phyloP scores from a whole-genome alignment of 1,140 invertebrate species.

The Pygmarrhopalites habei region DNA sequence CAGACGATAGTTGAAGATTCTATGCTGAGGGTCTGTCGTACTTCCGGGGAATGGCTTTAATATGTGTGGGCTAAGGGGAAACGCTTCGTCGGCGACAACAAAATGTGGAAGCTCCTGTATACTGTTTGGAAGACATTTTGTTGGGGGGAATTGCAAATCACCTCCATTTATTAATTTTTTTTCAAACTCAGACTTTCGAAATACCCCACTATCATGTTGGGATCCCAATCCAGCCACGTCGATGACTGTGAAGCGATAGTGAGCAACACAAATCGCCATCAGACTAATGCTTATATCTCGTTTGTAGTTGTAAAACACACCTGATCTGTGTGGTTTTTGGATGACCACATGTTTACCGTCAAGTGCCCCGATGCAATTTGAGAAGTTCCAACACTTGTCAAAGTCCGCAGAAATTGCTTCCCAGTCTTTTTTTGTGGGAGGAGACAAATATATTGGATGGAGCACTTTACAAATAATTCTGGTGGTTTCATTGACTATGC shows the following conservation, averaged over 20 bases:
- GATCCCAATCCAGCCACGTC: constrained; percentile 37
- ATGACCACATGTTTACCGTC: constrained; percentile 43
- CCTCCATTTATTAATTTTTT: constrained; percentile 6
- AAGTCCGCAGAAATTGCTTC: not conserved
- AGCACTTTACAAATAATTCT: not conserved
- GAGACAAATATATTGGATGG: not conserved
- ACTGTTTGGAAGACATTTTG: not conserved
- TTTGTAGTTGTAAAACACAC: constrained; percentile 43
- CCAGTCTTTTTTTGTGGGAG: not conserved
- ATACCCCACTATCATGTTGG: constrained; percentile 35
- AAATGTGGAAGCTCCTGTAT: constrained; percentile 22
- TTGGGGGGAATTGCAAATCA: not conserved
- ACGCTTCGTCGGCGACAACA: constrained; percentile 40
- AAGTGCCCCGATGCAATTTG: constrained; percentile 41
- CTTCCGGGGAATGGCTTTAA: no score
- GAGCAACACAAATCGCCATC: constrained; percentile 18
- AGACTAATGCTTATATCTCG: constrained; percentile 37
- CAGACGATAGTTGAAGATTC: no score
- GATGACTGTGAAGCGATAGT: constrained; percentile 35
- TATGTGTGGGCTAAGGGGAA: constrained; percentile 30
- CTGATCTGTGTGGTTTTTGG: constrained; percentile 26
- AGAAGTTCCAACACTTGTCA: constrained; percentile 26
- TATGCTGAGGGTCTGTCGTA: no score
- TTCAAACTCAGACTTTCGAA: constrained; percentile 25
- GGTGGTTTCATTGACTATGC: not conserved